These are phyloP conservation scores for Pseudocheirus occidentalis DNA, from an alignment of 2,797 vertebrate species.

Conservation along the genomic window DNA sequence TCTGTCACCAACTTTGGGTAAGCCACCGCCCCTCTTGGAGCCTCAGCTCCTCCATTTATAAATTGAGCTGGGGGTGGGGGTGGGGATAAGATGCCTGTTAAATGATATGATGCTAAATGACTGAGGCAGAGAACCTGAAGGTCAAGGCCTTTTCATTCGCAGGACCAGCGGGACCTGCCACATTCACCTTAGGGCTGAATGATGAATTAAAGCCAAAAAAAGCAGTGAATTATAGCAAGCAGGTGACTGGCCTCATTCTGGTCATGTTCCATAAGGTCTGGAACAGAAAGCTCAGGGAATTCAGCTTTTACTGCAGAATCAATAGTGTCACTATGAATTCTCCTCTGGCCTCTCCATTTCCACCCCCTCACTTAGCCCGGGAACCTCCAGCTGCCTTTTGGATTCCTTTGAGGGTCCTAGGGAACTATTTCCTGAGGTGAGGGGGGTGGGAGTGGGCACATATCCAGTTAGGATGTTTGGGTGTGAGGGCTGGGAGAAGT, in stretches of 20 bases:
- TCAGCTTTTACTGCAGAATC: background rate
- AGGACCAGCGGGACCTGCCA: background rate
- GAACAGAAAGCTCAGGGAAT: constrained; percentile 4
- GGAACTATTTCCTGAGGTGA: background rate
- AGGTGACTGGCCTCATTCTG: background rate
- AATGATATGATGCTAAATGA: background rate
- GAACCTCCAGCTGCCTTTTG: background rate
- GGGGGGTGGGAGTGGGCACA: background rate
- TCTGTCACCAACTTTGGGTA: background rate
- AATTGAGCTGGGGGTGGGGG: background rate
- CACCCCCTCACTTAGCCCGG: background rate
- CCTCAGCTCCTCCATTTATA: background rate
- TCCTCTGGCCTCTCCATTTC: background rate
- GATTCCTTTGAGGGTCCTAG: background rate
- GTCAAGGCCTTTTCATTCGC: background rate
- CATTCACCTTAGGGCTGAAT: background rate
- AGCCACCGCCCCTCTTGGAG: background rate
- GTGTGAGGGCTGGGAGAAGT: background rate
- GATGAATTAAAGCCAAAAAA: background rate
- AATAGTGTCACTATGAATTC: background rate
- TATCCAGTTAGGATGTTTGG: background rate
- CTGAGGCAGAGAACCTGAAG: background rate
- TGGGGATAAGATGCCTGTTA: background rate
- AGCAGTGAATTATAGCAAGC: background rate
- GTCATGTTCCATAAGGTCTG: constrained; percentile 17